Evolutionary conservation across 2,113 vertebrate species (phyloP).

Genomic region (Campylorhamphus procurvoides): DNA sequence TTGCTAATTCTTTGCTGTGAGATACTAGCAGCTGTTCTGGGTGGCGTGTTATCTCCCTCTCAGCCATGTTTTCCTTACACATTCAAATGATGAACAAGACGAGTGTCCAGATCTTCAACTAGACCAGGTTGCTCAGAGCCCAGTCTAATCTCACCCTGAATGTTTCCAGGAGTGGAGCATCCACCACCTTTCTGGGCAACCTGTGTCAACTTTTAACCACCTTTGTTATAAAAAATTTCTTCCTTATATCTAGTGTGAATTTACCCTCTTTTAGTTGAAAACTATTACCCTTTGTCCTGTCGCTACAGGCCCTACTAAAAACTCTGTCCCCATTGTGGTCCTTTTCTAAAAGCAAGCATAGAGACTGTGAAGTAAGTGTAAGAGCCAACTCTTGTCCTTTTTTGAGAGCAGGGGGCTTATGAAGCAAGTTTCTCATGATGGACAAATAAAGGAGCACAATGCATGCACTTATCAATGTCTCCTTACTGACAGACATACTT

Average conservation of each 20-base stretch:
- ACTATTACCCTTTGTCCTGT: not conserved
- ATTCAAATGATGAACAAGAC: not conserved
- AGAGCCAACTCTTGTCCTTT: not conserved
- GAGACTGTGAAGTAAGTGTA: not conserved
- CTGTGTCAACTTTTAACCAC: not conserved
- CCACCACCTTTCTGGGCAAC: not conserved
- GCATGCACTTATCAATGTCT: not conserved
- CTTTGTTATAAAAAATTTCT: not conserved
- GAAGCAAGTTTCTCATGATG: not conserved
- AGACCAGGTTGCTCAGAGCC: not conserved
- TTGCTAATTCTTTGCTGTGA: not conserved
- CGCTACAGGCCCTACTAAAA: not conserved
- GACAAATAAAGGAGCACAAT: constrained; percentile 15
- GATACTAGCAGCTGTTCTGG: not conserved
- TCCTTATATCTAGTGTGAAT: not conserved
- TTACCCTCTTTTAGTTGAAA: not conserved
- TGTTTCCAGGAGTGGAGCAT: not conserved
- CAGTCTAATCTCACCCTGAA: not conserved
- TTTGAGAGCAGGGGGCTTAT: not conserved
- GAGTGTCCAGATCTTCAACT: not conserved
- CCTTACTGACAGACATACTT: constrained; percentile 17
- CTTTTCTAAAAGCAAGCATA: not conserved
- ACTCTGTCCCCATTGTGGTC: not conserved
- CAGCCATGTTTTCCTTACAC: not conserved
- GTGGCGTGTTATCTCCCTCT: not conserved